Evolutionary conservation across 2,797 vertebrate genomes (phyloP), one percentile per base, ranked within the genome.

Genomic region (Erethizon dorsatum): DNA sequence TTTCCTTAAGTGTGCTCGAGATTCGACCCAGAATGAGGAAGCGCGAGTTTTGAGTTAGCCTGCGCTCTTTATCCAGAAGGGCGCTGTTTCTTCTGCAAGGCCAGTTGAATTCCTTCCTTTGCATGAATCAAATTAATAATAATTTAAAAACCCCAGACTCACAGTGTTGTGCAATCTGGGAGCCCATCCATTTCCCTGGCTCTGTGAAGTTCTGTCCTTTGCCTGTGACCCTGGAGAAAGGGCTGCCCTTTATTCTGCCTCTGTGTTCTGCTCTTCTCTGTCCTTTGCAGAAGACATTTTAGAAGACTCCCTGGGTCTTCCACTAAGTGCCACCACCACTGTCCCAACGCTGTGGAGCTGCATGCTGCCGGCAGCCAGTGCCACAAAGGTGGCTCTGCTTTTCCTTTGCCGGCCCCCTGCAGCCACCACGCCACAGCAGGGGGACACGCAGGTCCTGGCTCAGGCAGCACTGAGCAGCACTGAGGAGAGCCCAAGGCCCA

Each of bases 11-110:
- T 47, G 20, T 73, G 17, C 78, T 67, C n/a, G 54, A 77, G 57
- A 63, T 37, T 67, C 41, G 5, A 47, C 37, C 15, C n/a, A 88
- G 59, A 59, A 94, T 56, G 87, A 88, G 83, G 95, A 97, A 97
- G 78, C 73, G 45, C 56, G 47, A 90, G 71, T 65, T 95, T 10
- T 95, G 69, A 83, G 84, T 78, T 91, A 56, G 54, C 83, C 88
- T 90, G 77, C n/a, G n/a, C 28, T 88, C 50, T 91, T 90, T 59
- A 26, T 91, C 67, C 61, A 45, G 33, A n/a, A 93, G 13, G 31
- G 45, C 37, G 20, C 37, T 14, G 31, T 83, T 82, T 61, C n/a
- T 96, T 96, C 88, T 86, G 61, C 57, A 41, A 86, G 47, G 14
- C 20, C 67, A 57, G 65, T 33, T 41, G n/a, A 67, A 77, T 69